phyloP scores from a whole-genome alignment of 92 coral and sea anemone species.

The Porites cylindrica region DNA sequence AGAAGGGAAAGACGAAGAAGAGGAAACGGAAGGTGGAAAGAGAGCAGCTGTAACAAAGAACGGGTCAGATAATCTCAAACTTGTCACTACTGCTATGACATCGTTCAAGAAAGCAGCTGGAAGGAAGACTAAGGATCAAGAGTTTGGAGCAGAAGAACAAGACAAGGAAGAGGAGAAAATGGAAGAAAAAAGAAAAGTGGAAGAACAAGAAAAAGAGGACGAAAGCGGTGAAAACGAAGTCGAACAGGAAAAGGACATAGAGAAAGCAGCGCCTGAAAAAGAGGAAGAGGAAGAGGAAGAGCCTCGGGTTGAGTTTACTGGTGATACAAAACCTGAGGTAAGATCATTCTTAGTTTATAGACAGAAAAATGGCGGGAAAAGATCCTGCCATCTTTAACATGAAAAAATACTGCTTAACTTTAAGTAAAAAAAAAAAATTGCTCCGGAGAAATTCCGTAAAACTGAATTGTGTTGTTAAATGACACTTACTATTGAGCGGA shows the following conservation, averaged over 20 bases:
- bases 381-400: too few species aligned
- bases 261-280: slow-evolving; percentile 4
- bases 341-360: background rate
- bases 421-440: too few species aligned
- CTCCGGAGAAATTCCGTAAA: too few species aligned
- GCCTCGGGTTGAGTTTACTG: slow-evolving; percentile 63
- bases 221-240: slow-evolving; percentile 33
- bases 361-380: too few species aligned
- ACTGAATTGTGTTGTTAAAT: too few species aligned
- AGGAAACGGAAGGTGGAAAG: background rate
- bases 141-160: background rate
- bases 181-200: slow-evolving; percentile 38
- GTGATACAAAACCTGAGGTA: slow-evolving; percentile 47
- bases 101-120: slow-evolving; percentile 51
- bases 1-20: slow-evolving; percentile 40
- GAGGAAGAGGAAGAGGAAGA: slow-evolving; percentile 72
- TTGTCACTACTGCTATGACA: slow-evolving; percentile 81
- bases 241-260: background rate
- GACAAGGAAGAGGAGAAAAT: slow-evolving; percentile 30
- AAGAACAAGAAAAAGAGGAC: slow-evolving; percentile 30
- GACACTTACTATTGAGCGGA: too few species aligned
- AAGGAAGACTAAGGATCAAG: slow-evolving; percentile 1
- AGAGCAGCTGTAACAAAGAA: slow-evolving; percentile 4
- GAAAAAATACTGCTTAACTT: too few species aligned
- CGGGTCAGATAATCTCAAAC: slow-evolving; percentile 52